Evolutionary conservation across 2,797 vertebrate genomes (phyloP), one percentile per base, ranked within the genome.

Genomic region (Muscicapa comitata): DNA sequence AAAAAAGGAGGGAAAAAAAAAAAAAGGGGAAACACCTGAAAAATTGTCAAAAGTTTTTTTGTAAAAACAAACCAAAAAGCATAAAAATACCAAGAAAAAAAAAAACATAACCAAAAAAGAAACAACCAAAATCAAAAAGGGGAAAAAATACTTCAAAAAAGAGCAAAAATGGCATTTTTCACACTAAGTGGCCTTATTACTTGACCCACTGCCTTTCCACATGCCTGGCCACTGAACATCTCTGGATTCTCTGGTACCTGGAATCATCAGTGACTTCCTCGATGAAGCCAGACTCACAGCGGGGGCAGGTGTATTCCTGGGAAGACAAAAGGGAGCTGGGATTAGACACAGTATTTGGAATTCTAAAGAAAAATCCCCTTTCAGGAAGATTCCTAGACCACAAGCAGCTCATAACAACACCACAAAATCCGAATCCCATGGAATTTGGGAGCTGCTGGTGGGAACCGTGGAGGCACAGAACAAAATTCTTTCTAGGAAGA

Each of bases 251-350:
- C 23, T 37, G 33, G 42, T 51, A 87, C 85, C 99, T 99, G 98
- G 99, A 99, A 95, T 99, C 99, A 92, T 99, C 99, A 21, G 99
- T 99, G 95, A 99, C 98, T 97, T 99, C 99, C 95, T 99, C 99
- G 21, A 99, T 99, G 89, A 99, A 99, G 58, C 99, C 99, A 0
- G 99, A 99, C 82, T 99, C 99, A 94, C 99, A 99, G 94, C 99
- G 98, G 14, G 99, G 99, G 94, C 99, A 99, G 55, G 98, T 99
- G 88, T 98, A 99, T 83, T 99, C 99, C 99, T 99, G 97, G 7
- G 96, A 51, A 87, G 43, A 89, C 29, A 51, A 86, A 62, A 90
- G 35, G 21, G 29, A 66, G 4, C 4, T 6, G 21, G 21, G 2
- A 48, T 93, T 4, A 84, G 28, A 24, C 53, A 9, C 6, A n/a